Percentiles rank a stretch among this genome's conserved stretches.
Evolutionary conservation across 2,888 invertebrate genomes (phyloP).

Genomic region (Drosophila nr. fundita): DNA sequence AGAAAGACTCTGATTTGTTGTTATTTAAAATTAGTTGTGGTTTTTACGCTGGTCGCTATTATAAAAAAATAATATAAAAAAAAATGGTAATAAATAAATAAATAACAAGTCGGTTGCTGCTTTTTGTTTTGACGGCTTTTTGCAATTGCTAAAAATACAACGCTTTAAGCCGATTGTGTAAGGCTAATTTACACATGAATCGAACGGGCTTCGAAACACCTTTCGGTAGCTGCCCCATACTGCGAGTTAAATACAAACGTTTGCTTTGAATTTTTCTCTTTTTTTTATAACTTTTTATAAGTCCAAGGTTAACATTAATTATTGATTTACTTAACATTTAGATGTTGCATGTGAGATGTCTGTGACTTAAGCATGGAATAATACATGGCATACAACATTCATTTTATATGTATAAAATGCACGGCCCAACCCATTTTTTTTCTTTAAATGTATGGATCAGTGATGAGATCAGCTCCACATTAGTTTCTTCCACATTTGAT

Average conservation of each 20-base stretch:
- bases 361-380: constrained; percentile 27
- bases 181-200: constrained; percentile 79
- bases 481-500: constrained; percentile 60
- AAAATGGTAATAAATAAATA: constrained; percentile 41
- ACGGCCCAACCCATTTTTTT: constrained; percentile 37
- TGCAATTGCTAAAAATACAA: constrained; percentile 77
- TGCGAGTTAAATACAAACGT: constrained; percentile 4
- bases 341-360: constrained; percentile 50
- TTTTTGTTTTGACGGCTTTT: constrained; percentile 49
- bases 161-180: constrained; percentile 74
- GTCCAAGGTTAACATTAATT: constrained; percentile 78
- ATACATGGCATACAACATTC: constrained; percentile 5
- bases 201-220: constrained; percentile 52
- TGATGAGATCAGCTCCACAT: constrained; percentile 40
- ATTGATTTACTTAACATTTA: constrained; percentile 70
- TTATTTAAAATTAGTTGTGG: constrained; percentile 70
- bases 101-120: constrained; percentile 40
- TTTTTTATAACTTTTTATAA: constrained; percentile 59
- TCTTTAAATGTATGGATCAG: not conserved
- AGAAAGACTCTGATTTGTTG: constrained; percentile 45
- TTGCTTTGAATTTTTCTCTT: constrained; percentile 52
- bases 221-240: constrained; percentile 38
- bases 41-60: constrained; percentile 53
- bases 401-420: constrained; percentile 17
- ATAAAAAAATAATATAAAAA: constrained; percentile 14